Evolutionary conservation across 2,888 invertebrate species (phyloP), one percentile per base, ranked within the genome.

Genomic region (Gasteruption jaculator): DNA sequence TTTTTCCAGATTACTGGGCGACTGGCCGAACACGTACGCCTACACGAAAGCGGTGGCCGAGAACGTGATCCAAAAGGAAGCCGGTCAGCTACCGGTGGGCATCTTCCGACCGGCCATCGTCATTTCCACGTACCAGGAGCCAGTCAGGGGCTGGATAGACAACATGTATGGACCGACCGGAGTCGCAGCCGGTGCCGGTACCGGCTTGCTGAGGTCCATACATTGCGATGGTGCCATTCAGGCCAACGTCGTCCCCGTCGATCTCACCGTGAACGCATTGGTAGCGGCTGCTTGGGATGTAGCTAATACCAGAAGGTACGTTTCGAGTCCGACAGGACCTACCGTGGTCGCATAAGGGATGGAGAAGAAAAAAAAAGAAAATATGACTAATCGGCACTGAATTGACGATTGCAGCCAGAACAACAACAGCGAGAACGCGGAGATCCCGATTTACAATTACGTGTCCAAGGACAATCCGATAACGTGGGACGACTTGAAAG

Each of bases 11-110:
- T 61, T 85, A n/a, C 60, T 86, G 25, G 82, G 80, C 11, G 74
- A 77, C 24, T 85, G 86, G 64, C 94, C 93, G 0, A 94, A 95
- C 62, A 92, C 92, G 0, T 95, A 94, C 64, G 86, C 91, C 2
- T 88, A 83, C 63, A 93, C 94, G 0, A 95, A 95, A 73, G 90
- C 91, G 1, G 73, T 93, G 1, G 91, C 91, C 0, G 94, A 94
- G 64, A 80, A 84, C 46, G 74, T 86, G 1, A 75, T 93, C 1
- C 71, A 78, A 34, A 76, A 76, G 38, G 79, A 83, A 55, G 83
- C 81, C 0, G 74, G 72, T 29, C 79, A 79, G n/a, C 66, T 93
- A 52, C 92, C 93, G 0, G 74, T 90, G 10, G 86, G 86, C 48
- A 82, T 94, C 44, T 80, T 91, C 50, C 75, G 93, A 49, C 94